Percentiles rank a stretch among this genome's conserved stretches.
Conservation (phyloP, 2,888 invertebrate species). For the Ophioninae sp. region DNA sequence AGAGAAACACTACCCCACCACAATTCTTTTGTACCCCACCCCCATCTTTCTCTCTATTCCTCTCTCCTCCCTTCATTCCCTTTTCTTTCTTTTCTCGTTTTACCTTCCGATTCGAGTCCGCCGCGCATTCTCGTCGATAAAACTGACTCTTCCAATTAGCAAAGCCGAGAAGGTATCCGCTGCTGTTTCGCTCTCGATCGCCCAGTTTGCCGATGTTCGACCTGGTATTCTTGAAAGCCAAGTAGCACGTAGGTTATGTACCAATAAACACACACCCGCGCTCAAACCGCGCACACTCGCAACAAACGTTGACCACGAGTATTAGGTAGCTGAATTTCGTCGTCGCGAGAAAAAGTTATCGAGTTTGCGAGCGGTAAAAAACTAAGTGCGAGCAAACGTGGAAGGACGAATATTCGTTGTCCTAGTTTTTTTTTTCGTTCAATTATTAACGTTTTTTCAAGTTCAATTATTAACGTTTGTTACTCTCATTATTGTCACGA, state of each 20-base stretch:
- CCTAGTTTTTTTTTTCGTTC: no score
- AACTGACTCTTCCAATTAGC: conserved; percentile 64
- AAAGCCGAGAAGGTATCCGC: conserved; percentile 37
- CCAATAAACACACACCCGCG: background rate
- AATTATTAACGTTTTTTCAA: no score
- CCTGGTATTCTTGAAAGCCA: conserved; percentile 25
- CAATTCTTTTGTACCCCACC: conserved; percentile 47
- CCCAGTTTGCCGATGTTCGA: conserved; percentile 22
- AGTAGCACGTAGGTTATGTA: background rate
- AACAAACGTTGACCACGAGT: no score
- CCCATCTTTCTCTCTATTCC: conserved; percentile 19
- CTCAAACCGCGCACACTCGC: no score
- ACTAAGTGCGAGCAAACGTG: no score
- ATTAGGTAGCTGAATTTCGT: no score
- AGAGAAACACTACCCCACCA: conserved; percentile 62
- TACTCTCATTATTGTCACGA: no score
- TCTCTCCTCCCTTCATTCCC: no score
- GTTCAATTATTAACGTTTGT: no score
- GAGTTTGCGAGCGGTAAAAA: no score
- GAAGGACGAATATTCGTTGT: no score
- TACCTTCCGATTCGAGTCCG: conserved; percentile 40
- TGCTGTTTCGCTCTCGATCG: conserved; percentile 35
- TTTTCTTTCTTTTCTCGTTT: conserved; percentile 32
- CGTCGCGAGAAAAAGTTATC: no score
- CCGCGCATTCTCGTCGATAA: conserved; percentile 60